These are phyloP conservation scores for Vireo altiloquus DNA, from an alignment of 2,113 vertebrate genomes.

Conservation along the genomic window DNA sequence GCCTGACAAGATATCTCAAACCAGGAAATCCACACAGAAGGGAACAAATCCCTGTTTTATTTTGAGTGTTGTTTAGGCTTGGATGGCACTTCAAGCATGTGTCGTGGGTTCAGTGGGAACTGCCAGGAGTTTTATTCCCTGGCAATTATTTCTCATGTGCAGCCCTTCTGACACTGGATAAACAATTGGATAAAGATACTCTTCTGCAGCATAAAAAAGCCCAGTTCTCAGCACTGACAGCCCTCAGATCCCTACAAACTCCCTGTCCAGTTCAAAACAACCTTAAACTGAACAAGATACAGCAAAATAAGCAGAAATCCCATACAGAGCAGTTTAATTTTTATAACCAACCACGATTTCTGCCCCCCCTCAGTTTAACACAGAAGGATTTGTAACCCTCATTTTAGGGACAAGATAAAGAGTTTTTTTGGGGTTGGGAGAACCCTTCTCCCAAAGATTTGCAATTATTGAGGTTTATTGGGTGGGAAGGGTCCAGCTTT, in stretches of 20 bases:
- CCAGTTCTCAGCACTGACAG: neutral
- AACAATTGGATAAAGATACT: neutral
- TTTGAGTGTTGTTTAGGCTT: neutral
- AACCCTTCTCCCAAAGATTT: neutral
- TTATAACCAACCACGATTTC: neutral
- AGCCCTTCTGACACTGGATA: neutral
- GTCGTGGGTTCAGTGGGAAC: neutral
- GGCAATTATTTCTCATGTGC: neutral
- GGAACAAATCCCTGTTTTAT: conserved; percentile 34
- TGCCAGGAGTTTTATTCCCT: conserved; percentile 26
- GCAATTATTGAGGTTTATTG: neutral
- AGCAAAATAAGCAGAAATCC: neutral
- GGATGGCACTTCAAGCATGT: neutral
- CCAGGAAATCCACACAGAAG: neutral
- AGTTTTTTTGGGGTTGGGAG: neutral
- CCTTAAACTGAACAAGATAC: neutral
- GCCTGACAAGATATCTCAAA: neutral
- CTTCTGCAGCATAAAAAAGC: neutral
- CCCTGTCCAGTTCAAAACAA: neutral
- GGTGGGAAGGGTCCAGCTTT: neutral
- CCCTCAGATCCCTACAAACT: neutral
- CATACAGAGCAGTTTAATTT: neutral
- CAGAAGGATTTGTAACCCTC: neutral
- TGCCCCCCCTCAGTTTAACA: neutral
- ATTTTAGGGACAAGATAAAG: neutral